These are phyloP conservation scores for Pelecanoides urinatrix DNA, from an alignment of 2,113 vertebrate species.

Conservation along the genomic window DNA sequence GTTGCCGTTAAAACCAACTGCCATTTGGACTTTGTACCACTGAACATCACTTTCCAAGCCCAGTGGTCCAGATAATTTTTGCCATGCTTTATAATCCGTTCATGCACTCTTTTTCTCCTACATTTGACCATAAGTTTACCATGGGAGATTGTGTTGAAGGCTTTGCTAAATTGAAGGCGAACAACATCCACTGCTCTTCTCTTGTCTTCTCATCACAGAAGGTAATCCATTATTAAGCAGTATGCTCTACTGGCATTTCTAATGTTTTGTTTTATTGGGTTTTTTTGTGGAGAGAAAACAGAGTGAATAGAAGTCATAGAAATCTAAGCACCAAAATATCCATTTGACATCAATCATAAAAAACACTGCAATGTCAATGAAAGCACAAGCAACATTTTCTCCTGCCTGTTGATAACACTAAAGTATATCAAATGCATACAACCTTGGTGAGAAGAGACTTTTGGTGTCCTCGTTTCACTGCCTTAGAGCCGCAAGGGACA, in stretches of 20 bases:
- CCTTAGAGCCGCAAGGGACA: background rate
- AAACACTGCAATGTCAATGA: background rate
- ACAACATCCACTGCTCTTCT: background rate
- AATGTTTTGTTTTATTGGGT: background rate
- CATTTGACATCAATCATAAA: background rate
- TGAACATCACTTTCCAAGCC: background rate
- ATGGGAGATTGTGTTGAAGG: background rate
- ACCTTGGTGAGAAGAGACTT: background rate
- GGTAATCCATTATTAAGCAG: background rate
- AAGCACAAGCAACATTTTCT: background rate
- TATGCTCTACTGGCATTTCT: background rate
- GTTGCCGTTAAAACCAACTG: background rate
- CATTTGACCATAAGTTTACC: background rate
- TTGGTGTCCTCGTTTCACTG: background rate
- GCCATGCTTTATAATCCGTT: background rate
- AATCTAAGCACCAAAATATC: background rate
- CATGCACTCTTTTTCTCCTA: background rate
- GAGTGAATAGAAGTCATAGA: background rate
- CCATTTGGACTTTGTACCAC: background rate
- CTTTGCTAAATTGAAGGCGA: background rate
- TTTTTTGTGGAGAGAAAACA: background rate
- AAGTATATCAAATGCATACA: background rate
- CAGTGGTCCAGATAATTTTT: background rate
- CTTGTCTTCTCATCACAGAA: background rate
- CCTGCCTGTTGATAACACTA: background rate